Evolutionary conservation across 2,888 invertebrate genomes (phyloP).

Genomic region (Scaptomyza parva): DNA sequence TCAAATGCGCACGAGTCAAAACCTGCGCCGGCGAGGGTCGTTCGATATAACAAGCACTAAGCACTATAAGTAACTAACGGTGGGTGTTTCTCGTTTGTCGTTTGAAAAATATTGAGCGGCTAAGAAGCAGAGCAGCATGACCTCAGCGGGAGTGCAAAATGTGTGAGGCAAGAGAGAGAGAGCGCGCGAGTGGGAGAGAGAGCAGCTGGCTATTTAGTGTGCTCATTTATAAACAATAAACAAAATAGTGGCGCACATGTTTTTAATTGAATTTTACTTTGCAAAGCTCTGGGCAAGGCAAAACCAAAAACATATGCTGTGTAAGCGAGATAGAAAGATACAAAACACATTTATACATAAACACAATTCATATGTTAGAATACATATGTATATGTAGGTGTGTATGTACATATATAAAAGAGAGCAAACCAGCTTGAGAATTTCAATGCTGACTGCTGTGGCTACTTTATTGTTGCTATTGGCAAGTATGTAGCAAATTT

Average conservation of each 20-base stretch:
- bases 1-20: slow-evolving; percentile 32
- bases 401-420: slow-evolving; percentile 1
- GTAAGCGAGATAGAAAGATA: slow-evolving; percentile 20
- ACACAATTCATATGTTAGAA: background rate
- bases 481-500: slow-evolving; percentile 27
- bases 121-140: slow-evolving; percentile 40
- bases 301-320: slow-evolving; percentile 67
- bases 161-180: slow-evolving; percentile 7
- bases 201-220: slow-evolving; percentile 39
- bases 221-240: slow-evolving; percentile 80
- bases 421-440: slow-evolving; percentile 33
- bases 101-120: slow-evolving; percentile 9
- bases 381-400: slow-evolving; percentile 5
- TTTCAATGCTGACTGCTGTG: slow-evolving; percentile 62
- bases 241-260: slow-evolving; percentile 78
- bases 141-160: slow-evolving; percentile 56
- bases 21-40: slow-evolving; percentile 68
- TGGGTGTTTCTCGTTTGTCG: slow-evolving; percentile 45
- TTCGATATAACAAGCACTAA: slow-evolving; percentile 33
- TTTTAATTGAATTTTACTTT: slow-evolving; percentile 74
- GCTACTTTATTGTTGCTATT: slow-evolving; percentile 28
- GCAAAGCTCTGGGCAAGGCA: slow-evolving; percentile 47
- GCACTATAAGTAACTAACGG: slow-evolving; percentile 29
- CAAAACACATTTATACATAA: background rate
- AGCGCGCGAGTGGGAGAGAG: slow-evolving; percentile 14